Evolutionary conservation across 1,140 invertebrate genomes (phyloP), one percentile per base, ranked within the genome.

Genomic region (Drosophila triauraria): DNA sequence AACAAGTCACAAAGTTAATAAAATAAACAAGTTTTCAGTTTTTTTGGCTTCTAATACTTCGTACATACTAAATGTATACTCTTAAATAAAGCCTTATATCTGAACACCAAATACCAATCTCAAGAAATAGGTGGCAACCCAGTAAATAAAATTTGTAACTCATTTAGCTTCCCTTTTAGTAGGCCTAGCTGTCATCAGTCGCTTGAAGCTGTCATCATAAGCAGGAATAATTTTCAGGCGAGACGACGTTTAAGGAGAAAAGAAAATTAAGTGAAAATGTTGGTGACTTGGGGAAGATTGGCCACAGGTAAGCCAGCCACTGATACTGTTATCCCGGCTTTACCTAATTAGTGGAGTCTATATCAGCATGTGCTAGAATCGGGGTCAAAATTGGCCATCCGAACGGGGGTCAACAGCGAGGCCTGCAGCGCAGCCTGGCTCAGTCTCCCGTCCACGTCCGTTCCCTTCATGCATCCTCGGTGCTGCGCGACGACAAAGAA

Each of bases 361-460:
- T 30, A 9, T n/a, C 4, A 69, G 67, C 47, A 5, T 67, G 67
- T 32, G 62, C 67, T 15, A 65, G 32, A 50, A 46, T 53, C 1
- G 61, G 67, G 6, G 6, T 69, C 0, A 46, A 30, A 40, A 51
- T 46, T 27, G 40, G 30, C 4, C 65, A 64, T 4, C 25, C 12
- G 2, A 65, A 27, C 13, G 47, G 35, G 1, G 47, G 9, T 17
- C 48, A 30, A 7, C n/a, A 12, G 4, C 47, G 23, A 17, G 50
- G 27, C 2, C 25, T 30, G 7, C 8, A 64, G 10, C 60, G 46
- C 13, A 65, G 13, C 17, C 12, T 40, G 10, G 13, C 13, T 8
- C 17, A 27, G 5, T 2, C 25, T 12, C 23, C 42, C 12, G 0
- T 4, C 13, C 27, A 7, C 13, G 32, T 9, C 10, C 61, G 67